Evolutionary conservation across 1,140 invertebrate species (phyloP).

Genomic region (Aphelenchoides besseyi): DNA sequence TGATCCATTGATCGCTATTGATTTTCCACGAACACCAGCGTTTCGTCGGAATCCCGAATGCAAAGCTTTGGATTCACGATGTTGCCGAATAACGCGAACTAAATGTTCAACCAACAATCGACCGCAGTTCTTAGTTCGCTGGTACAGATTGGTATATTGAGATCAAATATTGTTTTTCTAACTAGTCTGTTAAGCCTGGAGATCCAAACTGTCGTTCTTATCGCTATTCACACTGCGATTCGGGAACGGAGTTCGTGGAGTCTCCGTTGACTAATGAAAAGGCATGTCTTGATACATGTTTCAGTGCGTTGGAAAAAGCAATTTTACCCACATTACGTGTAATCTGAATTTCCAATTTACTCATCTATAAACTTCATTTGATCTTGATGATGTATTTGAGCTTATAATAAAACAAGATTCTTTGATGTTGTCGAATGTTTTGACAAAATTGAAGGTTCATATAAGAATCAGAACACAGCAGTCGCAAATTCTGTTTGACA

Average conservation of each 20-base stretch:
- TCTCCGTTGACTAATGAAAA: neutral
- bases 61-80: neutral
- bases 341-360: neutral
- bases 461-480: too few relatives aligned
- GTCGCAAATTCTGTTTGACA: too few relatives aligned
- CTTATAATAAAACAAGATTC: too few relatives aligned
- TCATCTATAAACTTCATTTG: too few relatives aligned
- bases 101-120: neutral
- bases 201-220: neutral
- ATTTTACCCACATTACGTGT: neutral
- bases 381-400: too few relatives aligned
- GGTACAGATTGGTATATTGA: slow-evolving; percentile 4
- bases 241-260: neutral
- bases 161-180: neutral
- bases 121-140: neutral
- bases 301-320: neutral
- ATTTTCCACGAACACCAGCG: neutral
- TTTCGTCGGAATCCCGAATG: neutral
- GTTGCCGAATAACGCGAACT: neutral
- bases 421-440: too few relatives aligned
- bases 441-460: too few relatives aligned
- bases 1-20: neutral
- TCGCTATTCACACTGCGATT: neutral
- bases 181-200: neutral
- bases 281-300: neutral